A percentile compares a stretch with the other conserved stretches of the same genome.
Evolutionary conservation across 2,797 vertebrate species (phyloP).

Genomic region (Pipistrellus nathusii): DNA sequence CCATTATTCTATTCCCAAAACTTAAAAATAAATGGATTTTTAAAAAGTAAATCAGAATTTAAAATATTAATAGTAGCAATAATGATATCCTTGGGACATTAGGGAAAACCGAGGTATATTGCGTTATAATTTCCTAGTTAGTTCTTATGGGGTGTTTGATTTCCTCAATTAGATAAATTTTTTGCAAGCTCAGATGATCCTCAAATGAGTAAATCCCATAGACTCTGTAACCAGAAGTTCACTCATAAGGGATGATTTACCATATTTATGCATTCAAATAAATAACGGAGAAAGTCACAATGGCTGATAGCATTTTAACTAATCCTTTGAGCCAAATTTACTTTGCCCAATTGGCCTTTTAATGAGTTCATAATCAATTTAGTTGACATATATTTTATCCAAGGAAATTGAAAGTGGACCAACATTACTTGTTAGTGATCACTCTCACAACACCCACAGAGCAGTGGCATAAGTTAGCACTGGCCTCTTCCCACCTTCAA

Average conservation of each 20-base stretch:
- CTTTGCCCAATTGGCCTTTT: not conserved
- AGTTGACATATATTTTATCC: not conserved
- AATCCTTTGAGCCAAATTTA: not conserved
- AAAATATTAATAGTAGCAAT: not conserved
- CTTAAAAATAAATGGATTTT: not conserved
- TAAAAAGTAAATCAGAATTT: not conserved
- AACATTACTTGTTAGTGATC: not conserved
- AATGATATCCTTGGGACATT: not conserved
- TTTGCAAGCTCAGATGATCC: not conserved
- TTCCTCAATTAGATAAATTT: not conserved
- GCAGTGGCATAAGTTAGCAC: not conserved
- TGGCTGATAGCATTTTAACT: not conserved
- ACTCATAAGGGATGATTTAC: not conserved
- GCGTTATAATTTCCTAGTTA: not conserved
- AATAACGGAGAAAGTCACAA: constrained; percentile 25
- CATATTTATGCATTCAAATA: not conserved
- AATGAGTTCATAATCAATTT: not conserved
- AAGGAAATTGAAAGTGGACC: not conserved
- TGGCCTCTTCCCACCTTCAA: not conserved
- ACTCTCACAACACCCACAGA: not conserved
- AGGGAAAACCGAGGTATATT: not conserved
- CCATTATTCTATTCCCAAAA: not conserved
- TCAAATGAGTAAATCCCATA: not conserved
- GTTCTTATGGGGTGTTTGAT: not conserved
- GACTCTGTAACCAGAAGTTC: not conserved